A percentile compares a stretch with the other conserved stretches of the same genome.
phyloP scores from a whole-genome alignment of 2,888 invertebrate species.

The Iphiclides podalirius region DNA sequence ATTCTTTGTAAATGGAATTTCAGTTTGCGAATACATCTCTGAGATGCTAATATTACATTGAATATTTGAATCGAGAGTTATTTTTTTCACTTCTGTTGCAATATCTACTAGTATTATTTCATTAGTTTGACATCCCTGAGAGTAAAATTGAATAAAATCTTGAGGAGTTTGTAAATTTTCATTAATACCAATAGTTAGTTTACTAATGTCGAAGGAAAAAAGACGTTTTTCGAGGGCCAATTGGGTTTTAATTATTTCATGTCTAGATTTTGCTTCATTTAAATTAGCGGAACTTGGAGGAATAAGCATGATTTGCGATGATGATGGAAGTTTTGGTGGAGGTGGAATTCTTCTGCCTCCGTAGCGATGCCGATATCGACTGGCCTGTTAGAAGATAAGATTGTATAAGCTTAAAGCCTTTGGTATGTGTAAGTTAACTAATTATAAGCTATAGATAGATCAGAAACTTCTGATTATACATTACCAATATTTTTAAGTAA shows the following conservation, averaged over 20 bases:
- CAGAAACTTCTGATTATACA: not conserved
- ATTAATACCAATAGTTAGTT: slow-evolving; percentile 61
- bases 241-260: slow-evolving; percentile 70
- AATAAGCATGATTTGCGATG: slow-evolving; percentile 14
- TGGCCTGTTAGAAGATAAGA: slow-evolving; percentile 73
- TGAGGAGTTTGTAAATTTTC: slow-evolving; percentile 62
- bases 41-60: slow-evolving; percentile 53
- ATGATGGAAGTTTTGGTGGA: slow-evolving; percentile 47
- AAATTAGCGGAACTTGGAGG: slow-evolving; percentile 31
- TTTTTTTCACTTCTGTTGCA: slow-evolving; percentile 60
- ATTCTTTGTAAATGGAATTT: slow-evolving; percentile 55
- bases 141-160: slow-evolving; percentile 54
- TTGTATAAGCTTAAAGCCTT: slow-evolving; percentile 20
- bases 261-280: slow-evolving; percentile 52
- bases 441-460: not conserved
- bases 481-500: not conserved
- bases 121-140: slow-evolving; percentile 70
- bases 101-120: slow-evolving; percentile 59
- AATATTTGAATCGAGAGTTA: slow-evolving; percentile 59
- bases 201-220: slow-evolving; percentile 55
- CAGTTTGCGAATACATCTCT: slow-evolving; percentile 68
- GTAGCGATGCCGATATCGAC: slow-evolving; percentile 69
- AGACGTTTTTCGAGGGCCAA: slow-evolving; percentile 61
- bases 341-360: slow-evolving; percentile 61
- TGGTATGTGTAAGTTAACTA: slow-evolving; percentile 18